phyloP scores from a whole-genome alignment of 2,113 vertebrate species.

The Ameiurus melas region DNA sequence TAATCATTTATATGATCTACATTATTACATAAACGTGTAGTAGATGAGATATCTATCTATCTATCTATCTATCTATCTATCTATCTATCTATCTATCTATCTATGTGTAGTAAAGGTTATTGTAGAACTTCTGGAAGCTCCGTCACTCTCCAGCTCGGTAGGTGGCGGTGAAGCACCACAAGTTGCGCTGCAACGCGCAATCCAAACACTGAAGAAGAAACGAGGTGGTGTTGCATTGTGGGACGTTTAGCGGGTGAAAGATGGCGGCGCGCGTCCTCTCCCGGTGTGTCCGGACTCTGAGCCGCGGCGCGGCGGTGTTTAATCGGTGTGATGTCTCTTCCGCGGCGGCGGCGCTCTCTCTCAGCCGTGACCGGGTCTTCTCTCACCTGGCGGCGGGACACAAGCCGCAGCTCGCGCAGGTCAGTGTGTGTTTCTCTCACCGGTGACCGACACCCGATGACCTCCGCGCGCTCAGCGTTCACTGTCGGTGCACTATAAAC shows the following conservation, averaged over 20 bases:
- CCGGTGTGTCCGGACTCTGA: constrained; percentile 73
- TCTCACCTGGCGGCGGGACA: constrained; percentile 55
- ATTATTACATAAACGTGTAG: too few relatives aligned
- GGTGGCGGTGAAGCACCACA: neutral
- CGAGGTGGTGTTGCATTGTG: constrained; percentile 61
- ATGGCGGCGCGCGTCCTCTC: constrained; percentile 89
- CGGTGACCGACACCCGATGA: constrained; percentile 58
- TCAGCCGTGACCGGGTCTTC: constrained; percentile 52
- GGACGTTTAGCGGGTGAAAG: constrained; percentile 59
- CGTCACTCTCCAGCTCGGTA: neutral
- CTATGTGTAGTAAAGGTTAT: neutral
- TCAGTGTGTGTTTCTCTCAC: constrained; percentile 52
- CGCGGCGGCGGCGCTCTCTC: constrained; percentile 38
- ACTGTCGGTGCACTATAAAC: neutral
- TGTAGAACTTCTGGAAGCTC: neutral
- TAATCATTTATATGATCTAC: too few relatives aligned
- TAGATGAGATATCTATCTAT: too few relatives aligned
- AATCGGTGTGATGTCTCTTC: constrained; percentile 43
- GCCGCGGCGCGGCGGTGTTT: constrained; percentile 59
- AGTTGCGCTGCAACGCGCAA: neutral
- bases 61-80: too few relatives aligned
- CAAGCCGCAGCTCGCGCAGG: constrained; percentile 61
- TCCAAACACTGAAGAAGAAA: neutral
- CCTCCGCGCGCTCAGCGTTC: constrained; percentile 67
- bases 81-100: too few relatives aligned